Evolutionary conservation across 2,888 invertebrate genomes (phyloP).

Genomic region (Amblyteles armatorius): DNA sequence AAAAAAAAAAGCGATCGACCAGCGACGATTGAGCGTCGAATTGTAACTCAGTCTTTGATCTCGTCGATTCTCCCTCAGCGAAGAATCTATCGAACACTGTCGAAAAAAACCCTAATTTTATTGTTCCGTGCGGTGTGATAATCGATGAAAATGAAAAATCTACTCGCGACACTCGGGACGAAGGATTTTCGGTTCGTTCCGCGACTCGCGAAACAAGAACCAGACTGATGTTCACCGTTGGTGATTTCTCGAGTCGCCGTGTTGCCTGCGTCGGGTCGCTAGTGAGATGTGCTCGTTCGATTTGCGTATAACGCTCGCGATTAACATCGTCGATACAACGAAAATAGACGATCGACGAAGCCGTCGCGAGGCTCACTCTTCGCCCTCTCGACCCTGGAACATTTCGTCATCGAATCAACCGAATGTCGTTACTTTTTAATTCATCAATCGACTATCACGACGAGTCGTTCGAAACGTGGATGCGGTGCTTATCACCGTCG

Average conservation of each 20-base stretch:
- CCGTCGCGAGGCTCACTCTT: not conserved
- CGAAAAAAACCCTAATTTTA: conserved; percentile 6
- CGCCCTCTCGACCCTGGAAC: not conserved
- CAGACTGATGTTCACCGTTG: not conserved
- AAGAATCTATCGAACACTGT: not conserved
- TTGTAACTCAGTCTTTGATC: not conserved
- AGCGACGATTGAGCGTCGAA: conserved; percentile 1
- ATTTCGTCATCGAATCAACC: not conserved
- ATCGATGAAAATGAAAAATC: conserved; percentile 12
- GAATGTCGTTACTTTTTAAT: conserved; percentile 1
- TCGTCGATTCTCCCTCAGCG: not conserved
- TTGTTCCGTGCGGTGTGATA: not conserved
- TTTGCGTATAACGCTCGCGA: not conserved
- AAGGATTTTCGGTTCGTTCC: conserved; percentile 20
- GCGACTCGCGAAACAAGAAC: not conserved
- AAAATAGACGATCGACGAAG: conserved; percentile 10
- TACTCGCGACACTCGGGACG: conserved; percentile 20
- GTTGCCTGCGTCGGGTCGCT: conserved; percentile 4
- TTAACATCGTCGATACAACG: not conserved
- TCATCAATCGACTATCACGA: not conserved
- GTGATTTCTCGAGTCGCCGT: conserved; percentile 6
- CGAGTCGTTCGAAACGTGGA: not conserved
- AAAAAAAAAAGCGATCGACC: conserved; percentile 6
- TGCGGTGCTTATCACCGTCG: not conserved
- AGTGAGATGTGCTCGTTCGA: not conserved